Percentiles rank a stretch among this genome's conserved stretches.
These are phyloP conservation scores for Rhipidura dahli DNA, from an alignment of 2,113 vertebrate genomes.

Conservation along the genomic window DNA sequence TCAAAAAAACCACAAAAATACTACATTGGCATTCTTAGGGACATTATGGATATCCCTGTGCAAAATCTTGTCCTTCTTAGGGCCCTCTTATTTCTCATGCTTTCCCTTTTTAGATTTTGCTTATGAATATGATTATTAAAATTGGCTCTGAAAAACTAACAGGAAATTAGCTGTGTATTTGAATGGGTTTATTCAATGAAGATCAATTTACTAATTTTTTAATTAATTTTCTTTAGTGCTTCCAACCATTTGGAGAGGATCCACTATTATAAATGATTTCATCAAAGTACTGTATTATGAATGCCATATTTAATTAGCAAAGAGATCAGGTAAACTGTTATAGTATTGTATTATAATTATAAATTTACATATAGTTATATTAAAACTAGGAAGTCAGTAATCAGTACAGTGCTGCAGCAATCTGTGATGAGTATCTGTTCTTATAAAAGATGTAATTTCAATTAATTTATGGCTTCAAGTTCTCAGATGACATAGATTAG, in stretches of 20 bases:
- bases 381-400: neutral
- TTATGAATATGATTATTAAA: neutral
- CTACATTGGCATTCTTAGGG: neutral
- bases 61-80: neutral
- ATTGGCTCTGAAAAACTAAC: neutral
- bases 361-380: neutral
- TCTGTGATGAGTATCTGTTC: neutral
- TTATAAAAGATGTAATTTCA: neutral
- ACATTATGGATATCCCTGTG: neutral
- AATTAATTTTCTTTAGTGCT: slow-evolving; percentile 8
- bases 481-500: neutral
- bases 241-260: neutral
- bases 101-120: neutral
- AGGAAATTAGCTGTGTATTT: neutral
- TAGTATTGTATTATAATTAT: neutral
- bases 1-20: neutral
- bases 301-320: slow-evolving; percentile 20
- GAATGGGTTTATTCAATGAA: neutral
- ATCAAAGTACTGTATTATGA: neutral
- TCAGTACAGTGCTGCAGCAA: neutral
- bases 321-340: neutral
- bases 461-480: neutral
- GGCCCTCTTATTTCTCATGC: neutral
- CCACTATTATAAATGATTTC: neutral
- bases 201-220: neutral